These are phyloP conservation scores for Pristionchus japonicus DNA, from an alignment of 2,888 invertebrate species.

Conservation along the genomic window DNA sequence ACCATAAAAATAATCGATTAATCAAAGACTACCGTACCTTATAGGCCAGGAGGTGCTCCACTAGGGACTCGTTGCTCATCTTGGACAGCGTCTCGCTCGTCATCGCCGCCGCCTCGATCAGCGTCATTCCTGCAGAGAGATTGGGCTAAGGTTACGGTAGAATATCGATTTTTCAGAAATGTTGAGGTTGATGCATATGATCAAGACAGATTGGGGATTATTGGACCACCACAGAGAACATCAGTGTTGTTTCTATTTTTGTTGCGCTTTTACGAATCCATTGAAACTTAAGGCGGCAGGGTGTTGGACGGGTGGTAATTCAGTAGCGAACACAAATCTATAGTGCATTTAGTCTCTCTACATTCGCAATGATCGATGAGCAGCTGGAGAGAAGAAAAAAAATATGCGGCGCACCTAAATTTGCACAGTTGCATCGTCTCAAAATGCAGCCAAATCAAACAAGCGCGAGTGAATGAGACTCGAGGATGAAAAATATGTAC, in stretches of 20 bases:
- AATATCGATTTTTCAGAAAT: background rate
- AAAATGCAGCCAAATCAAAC: background rate
- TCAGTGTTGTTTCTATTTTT: background rate
- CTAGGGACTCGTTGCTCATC: constrained; percentile 34
- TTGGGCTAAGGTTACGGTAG: background rate
- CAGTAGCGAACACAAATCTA: too few species aligned
- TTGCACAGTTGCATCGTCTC: constrained; percentile 20
- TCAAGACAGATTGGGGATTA: too few species aligned
- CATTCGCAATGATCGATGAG: background rate
- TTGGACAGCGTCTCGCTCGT: constrained; percentile 36
- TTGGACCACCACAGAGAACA: too few species aligned
- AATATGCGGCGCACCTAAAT: background rate
- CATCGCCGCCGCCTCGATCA: constrained; percentile 7
- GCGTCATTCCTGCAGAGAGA: constrained; percentile 9
- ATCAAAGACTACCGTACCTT: constrained; percentile 1
- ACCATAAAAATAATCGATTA: too few species aligned
- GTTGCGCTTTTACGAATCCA: background rate
- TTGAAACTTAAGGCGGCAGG: background rate
- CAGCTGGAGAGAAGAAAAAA: background rate
- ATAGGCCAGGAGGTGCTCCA: constrained; percentile 3
- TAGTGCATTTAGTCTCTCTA: too few species aligned
- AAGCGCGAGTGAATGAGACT: background rate
- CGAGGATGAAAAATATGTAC: background rate
- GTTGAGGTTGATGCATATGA: too few species aligned
- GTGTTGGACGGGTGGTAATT: too few species aligned